Base-by-base conservation (phyloP, 1,140 invertebrate species). In the Rhyzopertha dominica region DNA sequence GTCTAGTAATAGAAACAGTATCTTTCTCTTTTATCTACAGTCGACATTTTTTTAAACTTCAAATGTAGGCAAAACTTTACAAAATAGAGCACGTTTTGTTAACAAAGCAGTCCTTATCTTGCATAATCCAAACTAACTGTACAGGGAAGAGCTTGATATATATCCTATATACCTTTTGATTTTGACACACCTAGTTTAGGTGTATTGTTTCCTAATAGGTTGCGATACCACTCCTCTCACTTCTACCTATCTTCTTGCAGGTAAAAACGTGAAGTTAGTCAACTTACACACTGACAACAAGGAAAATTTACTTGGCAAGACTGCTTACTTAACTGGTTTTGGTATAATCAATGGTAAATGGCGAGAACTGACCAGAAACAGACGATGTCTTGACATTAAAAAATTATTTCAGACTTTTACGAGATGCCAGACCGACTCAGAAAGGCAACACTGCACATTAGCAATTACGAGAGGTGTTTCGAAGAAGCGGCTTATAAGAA, bases 331-430 rank as follows among this genome's bases (percentile, higher is more conserved):
- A 16, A 66, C 62, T 5, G 64, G 64, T 20, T 62, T 66, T 43
- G 64, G 64, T 5, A 58, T 63, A 20, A 59, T 58, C n/a, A 59
- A 66, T 46, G 64, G 64, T 63, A 53, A 51, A 7, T 12, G 20
- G 2, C 16, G 2, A 31, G 17, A 14, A 16, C 4, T 19, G 3
- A 31, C 3, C 4, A 18, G 16, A 23, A 8, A n/a, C 5, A 17
- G 14, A 35, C 10, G 9, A 26, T 28, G 20, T 20, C 8, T 26
- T 31, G 12, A 12, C 2, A 8, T 34, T 31, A 17, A 19, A 10
- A 9, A n/a, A n/a, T 13, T 7, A 29, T 59, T 58, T 24, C 30
- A 66, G 62, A 66, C 60, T 53, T 61, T 24, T 54, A 55, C 25
- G 31, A 61, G 29, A 58, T 50, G 8, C 56, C 62, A n/a, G 40